Percentiles rank a stretch among this genome's conserved stretches.
These are phyloP conservation scores for Temnothorax nylanderi DNA, from an alignment of 1,140 invertebrate genomes.

Conservation along the genomic window DNA sequence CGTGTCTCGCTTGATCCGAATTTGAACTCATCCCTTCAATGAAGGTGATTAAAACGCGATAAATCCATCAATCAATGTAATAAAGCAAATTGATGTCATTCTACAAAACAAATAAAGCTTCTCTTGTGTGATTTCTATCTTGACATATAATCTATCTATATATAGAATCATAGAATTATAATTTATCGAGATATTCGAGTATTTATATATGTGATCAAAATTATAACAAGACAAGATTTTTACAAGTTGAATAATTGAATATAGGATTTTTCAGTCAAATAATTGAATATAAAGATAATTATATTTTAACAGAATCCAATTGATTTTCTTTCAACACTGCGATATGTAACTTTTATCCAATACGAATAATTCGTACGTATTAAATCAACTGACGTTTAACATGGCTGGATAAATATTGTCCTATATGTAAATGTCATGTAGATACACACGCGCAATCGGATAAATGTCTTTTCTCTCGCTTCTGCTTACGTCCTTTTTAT, in stretches of 20 bases:
- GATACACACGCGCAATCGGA: background rate
- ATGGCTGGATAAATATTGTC: background rate
- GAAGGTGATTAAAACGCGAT: background rate
- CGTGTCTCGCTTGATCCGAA: background rate
- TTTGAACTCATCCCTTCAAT: background rate
- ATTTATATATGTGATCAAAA: background rate
- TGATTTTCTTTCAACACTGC: background rate
- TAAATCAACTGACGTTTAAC: background rate
- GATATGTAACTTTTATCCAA: background rate
- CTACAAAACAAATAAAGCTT: background rate
- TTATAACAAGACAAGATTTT: background rate
- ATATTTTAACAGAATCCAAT: background rate
- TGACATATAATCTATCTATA: background rate
- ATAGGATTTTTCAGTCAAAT: background rate
- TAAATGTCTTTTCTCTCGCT: background rate
- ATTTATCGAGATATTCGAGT: background rate
- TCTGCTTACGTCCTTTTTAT: background rate
- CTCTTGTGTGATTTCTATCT: background rate
- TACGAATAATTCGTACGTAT: background rate
- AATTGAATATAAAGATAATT: background rate
- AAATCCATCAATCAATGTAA: background rate
- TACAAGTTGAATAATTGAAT: background rate
- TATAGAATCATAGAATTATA: background rate
- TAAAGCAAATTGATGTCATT: background rate
- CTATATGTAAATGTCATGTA: background rate